Evolutionary conservation across 2,797 vertebrate species (phyloP).

Genomic region (Xiphophorus birchmanni): DNA sequence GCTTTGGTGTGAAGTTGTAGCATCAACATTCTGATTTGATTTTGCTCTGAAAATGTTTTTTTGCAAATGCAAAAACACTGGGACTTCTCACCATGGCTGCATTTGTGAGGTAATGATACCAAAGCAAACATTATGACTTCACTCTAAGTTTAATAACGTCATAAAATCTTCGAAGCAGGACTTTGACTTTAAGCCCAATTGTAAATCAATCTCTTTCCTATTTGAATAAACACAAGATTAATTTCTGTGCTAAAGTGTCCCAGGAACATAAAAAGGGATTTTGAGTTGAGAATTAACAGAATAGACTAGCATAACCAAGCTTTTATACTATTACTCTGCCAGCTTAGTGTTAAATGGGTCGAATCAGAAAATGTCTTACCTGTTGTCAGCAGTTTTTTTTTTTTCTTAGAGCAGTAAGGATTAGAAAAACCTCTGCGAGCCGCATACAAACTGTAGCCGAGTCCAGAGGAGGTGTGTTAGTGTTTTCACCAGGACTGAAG

Average conservation of each 20-base stretch:
- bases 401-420: neutral
- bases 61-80: neutral
- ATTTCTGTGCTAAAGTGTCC: neutral
- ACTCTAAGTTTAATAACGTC: constrained; percentile 12
- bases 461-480: constrained; percentile 8
- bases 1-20: neutral
- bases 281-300: neutral
- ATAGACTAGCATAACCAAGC: neutral
- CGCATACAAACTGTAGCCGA: neutral
- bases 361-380: constrained; percentile 50
- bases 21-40: neutral
- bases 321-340: neutral
- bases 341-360: neutral
- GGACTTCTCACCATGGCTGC: neutral
- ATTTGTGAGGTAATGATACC: neutral
- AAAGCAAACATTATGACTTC: constrained; percentile 1
- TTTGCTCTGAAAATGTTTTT: neutral
- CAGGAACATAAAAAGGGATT: neutral
- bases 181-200: constrained; percentile 49
- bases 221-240: neutral
- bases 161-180: constrained; percentile 59
- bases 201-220: constrained; percentile 19
- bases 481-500: constrained; percentile 16
- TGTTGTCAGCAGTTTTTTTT: neutral
- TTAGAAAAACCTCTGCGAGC: neutral